phyloP scores from a whole-genome alignment of 2,888 invertebrate species.

The Orthosia cruda region DNA sequence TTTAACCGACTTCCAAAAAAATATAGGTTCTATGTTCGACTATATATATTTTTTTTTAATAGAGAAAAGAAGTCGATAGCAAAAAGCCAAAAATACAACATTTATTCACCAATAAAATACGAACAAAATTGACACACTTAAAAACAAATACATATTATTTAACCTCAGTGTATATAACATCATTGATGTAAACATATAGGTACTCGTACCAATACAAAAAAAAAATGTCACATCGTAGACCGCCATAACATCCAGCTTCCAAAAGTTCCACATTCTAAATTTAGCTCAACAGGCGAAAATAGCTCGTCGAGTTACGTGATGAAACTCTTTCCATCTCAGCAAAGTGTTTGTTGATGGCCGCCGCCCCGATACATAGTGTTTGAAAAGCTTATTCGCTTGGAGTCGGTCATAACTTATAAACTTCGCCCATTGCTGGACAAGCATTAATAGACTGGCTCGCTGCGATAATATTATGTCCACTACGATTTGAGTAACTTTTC shows the following conservation, averaged over 20 bases:
- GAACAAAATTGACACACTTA: too few species aligned
- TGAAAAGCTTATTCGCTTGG: conserved; percentile 56
- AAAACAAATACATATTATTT: too few species aligned
- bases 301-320: conserved; percentile 26
- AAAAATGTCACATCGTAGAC: conserved; percentile 8
- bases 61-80: too few species aligned
- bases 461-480: conserved; percentile 43
- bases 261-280: conserved; percentile 19
- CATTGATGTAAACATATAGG: background rate
- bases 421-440: conserved; percentile 42
- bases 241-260: background rate
- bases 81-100: too few species aligned
- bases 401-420: conserved; percentile 57
- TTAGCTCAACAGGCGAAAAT: conserved; percentile 25
- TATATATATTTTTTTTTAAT: too few species aligned
- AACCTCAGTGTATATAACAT: too few species aligned
- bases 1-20: too few species aligned
- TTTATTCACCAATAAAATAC: too few species aligned
- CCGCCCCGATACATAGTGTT: conserved; percentile 42
- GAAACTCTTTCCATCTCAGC: conserved; percentile 23
- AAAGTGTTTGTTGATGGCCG: conserved; percentile 33
- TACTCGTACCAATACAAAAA: background rate
- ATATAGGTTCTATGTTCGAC: too few species aligned
- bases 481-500: conserved; percentile 56
- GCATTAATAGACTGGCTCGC: conserved; percentile 54